Base-by-base conservation (phyloP, 2,888 invertebrate genomes). In the Scaeva pyrastri region DNA sequence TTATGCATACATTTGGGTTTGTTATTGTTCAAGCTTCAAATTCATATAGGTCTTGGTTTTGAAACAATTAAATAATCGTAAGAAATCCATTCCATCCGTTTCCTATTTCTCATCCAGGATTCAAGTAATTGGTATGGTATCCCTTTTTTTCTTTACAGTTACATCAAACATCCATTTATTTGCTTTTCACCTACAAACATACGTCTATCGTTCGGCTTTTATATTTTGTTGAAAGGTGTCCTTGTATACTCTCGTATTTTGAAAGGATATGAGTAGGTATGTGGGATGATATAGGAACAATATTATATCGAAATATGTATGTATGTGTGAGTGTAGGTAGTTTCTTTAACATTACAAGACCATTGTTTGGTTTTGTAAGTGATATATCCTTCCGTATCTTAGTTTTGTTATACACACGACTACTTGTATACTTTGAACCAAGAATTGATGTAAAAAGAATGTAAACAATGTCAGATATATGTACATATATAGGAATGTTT, bases 161-260 rank as follows among this genome's bases (percentile, higher is more conserved):
- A 7, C 31, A 31, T 41, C 19, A 41, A 60, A 21, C 21, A 64
- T 26, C 16, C 23, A 45, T 64, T 43, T 60, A 26, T 64, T 64
- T 45, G 23, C 12, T 23, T 62, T 43, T 62, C 23, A 62, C 62
- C 62, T 62, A n/a, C n/a, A n/a, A n/a, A n/a, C n/a, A n/a, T n/a
- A n/a, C n/a, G n/a, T n/a, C n/a, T n/a, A n/a, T 62, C 43, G 14
- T 43, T 11, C 23, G 6, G 26, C 55, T 31, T 43, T 39, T 56
- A 11, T 21, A 39, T 39, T 14, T 36, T 21, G 7, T 60, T 39
- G 19, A 39, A 60, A 39, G 39, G 14, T 60, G 21, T 19, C 21
- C 39, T 60, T 39, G 31, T 14, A n/a, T n/a, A n/a, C n/a, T n/a
- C n/a, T n/a, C n/a, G n/a, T 55, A 7, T 23, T 8, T n/a, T 26